phyloP scores from a whole-genome alignment of 2,113 vertebrate species.

The Oxyura jamaicensis region DNA sequence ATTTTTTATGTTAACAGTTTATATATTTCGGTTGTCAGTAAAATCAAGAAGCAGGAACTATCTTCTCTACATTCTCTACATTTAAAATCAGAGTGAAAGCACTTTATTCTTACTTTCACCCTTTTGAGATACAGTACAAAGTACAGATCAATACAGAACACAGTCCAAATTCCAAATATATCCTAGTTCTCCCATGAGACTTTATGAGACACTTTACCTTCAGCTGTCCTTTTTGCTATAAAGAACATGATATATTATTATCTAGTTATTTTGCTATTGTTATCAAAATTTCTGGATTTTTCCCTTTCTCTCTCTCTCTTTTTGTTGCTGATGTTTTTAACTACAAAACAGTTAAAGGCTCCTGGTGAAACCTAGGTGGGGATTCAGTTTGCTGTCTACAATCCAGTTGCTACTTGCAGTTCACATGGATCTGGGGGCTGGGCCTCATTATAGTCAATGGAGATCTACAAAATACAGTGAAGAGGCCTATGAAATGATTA shows the following conservation, averaged over 20 bases:
- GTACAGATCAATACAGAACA: neutral
- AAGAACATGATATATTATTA: neutral
- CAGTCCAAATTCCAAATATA: neutral
- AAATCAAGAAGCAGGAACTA: neutral
- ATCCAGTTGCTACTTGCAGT: neutral
- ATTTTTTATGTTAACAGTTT: neutral
- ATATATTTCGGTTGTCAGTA: neutral
- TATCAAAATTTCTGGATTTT: neutral
- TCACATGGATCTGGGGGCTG: neutral
- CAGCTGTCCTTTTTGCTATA: neutral
- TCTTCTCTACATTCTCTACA: neutral
- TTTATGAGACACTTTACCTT: neutral
- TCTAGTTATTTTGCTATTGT: neutral
- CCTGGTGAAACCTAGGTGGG: neutral
- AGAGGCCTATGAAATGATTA: neutral
- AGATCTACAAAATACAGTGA: neutral
- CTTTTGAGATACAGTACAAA: neutral
- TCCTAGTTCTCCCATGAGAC: neutral
- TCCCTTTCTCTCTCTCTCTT: rapidly evolving
- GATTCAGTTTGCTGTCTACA: neutral
- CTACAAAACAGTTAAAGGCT: neutral
- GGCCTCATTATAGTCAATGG: neutral
- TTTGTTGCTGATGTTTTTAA: neutral
- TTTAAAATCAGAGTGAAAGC: neutral
- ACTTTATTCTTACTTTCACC: neutral